Evolutionary conservation across 92 coral and sea anemone genomes (phyloP), one percentile per base, ranked within the genome.

Genomic region (Pocillopora meandrina): DNA sequence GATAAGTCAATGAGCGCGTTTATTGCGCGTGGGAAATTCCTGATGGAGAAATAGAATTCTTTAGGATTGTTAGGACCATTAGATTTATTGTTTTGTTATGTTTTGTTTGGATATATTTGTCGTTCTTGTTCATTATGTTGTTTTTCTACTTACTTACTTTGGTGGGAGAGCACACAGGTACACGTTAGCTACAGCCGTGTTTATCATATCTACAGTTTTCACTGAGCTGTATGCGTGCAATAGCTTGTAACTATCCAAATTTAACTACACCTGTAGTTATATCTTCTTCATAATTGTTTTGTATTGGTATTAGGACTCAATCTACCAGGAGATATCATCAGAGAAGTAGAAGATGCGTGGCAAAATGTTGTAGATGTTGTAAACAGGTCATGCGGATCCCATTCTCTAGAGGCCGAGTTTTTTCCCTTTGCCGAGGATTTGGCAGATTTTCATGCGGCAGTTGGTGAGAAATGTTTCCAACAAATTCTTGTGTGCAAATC

Each of bases 271-370:
- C 23, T 65, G 6, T 66, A 42, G 3, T n/a, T 9, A 14, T 31
- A 1, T 5, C 16, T 82, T 42, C 16, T 7, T 56, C 13, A 12
- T 5, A 18, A 16, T 19, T 6, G 12, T 31, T 19, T 11, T 5
- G 3, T 17, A 33, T 14, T 52, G 5, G 8, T 70, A 49, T 12
- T 69, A 81, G 85, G 76, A 15, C 57, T 17, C 36, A 60, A 17
- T 60, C 71, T 81, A 13, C 85, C 76, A 12, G 77, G 69, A 55
- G 69, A 61, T 49, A 64, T 78, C 6, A 68, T 60, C 17, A 59
- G 19, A 14, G 79, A 85, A 23, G 78, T 60, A 21, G 73, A 71
- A 31, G 67, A 59, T 42, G 71, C 84, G 58, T 76, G 77, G 82
- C 35, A 56, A 14, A 75, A 75, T 63, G 83, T 75, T 56, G 56